Evolutionary conservation across 2,113 vertebrate genomes (phyloP).

Genomic region (Naja naja): DNA sequence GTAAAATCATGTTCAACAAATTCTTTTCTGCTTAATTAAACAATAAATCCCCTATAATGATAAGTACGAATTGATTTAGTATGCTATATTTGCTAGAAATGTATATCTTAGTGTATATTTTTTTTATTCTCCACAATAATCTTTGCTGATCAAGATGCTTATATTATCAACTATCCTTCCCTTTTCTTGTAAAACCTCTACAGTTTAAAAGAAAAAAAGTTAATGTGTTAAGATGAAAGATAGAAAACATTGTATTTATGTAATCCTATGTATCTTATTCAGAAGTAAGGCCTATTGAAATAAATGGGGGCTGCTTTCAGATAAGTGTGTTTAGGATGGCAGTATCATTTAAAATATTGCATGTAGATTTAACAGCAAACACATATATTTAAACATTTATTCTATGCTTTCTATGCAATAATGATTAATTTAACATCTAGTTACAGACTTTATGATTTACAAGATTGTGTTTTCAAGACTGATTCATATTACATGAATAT

Average conservation of each 20-base stretch:
- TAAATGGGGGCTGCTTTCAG: not conserved
- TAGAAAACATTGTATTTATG: not conserved
- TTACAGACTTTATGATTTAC: not conserved
- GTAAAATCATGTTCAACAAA: not conserved
- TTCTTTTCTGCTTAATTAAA: not conserved
- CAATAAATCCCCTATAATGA: not conserved
- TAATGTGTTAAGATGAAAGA: not conserved
- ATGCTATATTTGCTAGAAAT: not conserved
- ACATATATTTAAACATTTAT: not conserved
- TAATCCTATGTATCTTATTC: not conserved
- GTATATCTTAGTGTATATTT: not conserved
- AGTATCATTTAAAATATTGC: not conserved
- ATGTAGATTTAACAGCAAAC: not conserved
- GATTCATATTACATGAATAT: not conserved
- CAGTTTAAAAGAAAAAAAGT: not conserved
- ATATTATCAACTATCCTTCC: not conserved
- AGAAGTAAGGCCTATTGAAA: not conserved
- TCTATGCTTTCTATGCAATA: not conserved
- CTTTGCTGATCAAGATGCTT: not conserved
- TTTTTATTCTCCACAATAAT: conserved; percentile 15
- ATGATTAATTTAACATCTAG: not conserved
- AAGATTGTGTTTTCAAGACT: not conserved
- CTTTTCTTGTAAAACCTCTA: not conserved
- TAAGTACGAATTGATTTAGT: not conserved
- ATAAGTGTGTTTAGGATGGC: not conserved